A percentile compares a stretch with the other conserved stretches of the same genome.
phyloP scores from a whole-genome alignment of 2,888 invertebrate species.

The Bibio marci region DNA sequence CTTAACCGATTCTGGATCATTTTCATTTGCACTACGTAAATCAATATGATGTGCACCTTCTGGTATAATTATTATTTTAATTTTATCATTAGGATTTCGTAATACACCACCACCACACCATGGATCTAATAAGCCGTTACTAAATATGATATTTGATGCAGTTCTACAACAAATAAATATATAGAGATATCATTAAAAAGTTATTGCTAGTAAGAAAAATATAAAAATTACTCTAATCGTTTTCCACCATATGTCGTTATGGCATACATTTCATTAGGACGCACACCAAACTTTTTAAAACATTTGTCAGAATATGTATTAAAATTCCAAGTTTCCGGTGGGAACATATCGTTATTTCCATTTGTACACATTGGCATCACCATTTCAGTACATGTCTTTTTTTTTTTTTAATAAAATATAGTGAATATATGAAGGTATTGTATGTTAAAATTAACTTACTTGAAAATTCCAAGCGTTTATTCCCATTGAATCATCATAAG shows the following conservation, averaged over 20 bases:
- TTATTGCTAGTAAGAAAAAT: conserved; percentile 24
- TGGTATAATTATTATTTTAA: conserved; percentile 54
- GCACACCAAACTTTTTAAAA: conserved; percentile 45
- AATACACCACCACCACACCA: conserved; percentile 77
- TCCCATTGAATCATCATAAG: conserved; percentile 39
- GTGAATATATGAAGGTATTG: not conserved
- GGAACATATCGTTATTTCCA: conserved; percentile 70
- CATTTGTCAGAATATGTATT: conserved; percentile 48
- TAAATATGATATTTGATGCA: conserved; percentile 57
- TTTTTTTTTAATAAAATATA: conserved; percentile 3
- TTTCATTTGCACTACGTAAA: conserved; percentile 35
- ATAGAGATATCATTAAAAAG: not conserved
- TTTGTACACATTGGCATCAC: conserved; percentile 84
- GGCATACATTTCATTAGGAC: conserved; percentile 48
- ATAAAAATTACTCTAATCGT: conserved; percentile 37
- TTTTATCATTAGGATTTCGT: conserved; percentile 42
- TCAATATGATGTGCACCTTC: conserved; percentile 80
- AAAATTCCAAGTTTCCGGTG: conserved; percentile 55
- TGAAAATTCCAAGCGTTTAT: conserved; percentile 69
- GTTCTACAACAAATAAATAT: conserved; percentile 16
- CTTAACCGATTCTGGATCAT: conserved; percentile 7
- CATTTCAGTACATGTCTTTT: conserved; percentile 86
- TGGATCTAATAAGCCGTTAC: conserved; percentile 74
- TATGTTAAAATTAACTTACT: conserved; percentile 12
- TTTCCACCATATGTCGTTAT: conserved; percentile 66